A percentile compares a stretch with the other conserved stretches of the same genome.
These are phyloP conservation scores for Mamestra brassicae DNA, from an alignment of 2,888 invertebrate genomes.

Conservation along the genomic window DNA sequence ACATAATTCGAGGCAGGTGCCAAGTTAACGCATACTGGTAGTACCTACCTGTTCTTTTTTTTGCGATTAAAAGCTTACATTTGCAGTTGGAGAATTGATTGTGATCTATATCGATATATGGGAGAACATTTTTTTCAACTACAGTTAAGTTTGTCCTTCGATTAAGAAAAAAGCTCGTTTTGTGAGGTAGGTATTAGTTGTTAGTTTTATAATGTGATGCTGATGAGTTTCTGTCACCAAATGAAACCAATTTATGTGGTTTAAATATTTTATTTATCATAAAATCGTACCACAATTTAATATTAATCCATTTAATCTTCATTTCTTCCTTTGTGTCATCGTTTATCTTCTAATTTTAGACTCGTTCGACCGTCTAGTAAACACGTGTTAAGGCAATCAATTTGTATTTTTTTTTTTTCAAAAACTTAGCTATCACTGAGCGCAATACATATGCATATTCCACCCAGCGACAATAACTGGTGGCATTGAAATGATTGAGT, in stretches of 20 bases:
- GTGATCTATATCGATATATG: too few species aligned
- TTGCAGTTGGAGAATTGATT: too few species aligned
- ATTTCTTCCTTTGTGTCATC: conserved; percentile 28
- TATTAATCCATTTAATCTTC: conserved; percentile 32
- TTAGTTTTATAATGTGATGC: not conserved
- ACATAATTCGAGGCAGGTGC: too few species aligned
- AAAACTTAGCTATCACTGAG: not conserved
- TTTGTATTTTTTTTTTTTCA: not conserved
- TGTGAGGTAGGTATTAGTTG: too few species aligned
- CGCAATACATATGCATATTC: not conserved
- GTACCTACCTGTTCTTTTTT: too few species aligned
- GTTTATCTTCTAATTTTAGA: conserved; percentile 86
- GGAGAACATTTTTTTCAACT: too few species aligned
- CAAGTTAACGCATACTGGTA: too few species aligned
- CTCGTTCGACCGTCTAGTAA: conserved; percentile 87
- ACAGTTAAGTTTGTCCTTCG: too few species aligned
- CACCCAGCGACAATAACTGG: not conserved
- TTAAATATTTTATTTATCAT: conserved; percentile 54
- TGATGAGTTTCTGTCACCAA: not conserved
- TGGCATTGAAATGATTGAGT: not conserved
- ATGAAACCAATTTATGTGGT: conserved; percentile 46
- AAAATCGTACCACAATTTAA: conserved; percentile 58
- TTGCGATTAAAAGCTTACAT: too few species aligned
- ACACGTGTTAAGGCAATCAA: conserved; percentile 75
- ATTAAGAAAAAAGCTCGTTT: too few species aligned